These are phyloP conservation scores for Pachydiplax longipennis DNA, from an alignment of 2,888 invertebrate species.

Conservation along the genomic window DNA sequence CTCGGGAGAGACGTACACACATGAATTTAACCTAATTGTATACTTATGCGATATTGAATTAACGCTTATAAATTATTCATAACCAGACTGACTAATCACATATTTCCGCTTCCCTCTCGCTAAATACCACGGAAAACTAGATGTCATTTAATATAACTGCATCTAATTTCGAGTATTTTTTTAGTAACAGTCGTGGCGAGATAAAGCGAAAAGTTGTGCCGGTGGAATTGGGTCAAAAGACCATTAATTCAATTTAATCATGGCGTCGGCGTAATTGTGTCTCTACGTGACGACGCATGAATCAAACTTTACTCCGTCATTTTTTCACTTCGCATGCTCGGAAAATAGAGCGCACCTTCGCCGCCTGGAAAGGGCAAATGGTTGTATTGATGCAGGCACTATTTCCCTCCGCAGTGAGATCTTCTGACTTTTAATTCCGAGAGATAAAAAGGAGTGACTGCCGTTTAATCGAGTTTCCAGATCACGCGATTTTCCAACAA, in stretches of 20 bases:
- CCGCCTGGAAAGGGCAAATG: neutral
- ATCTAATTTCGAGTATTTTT: no score
- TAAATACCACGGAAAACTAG: no score
- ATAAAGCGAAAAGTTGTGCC: neutral
- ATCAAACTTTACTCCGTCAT: neutral
- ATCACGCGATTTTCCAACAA: neutral
- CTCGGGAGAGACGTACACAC: no score
- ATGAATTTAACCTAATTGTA: no score
- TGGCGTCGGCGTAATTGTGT: neutral
- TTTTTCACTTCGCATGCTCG: neutral
- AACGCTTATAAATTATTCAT: no score
- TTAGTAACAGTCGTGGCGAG: no score
- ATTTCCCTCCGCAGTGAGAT: neutral
- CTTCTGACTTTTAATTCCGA: neutral
- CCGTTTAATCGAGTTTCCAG: neutral
- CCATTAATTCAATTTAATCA: constrained; percentile 4
- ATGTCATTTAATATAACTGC: no score
- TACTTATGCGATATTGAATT: no score
- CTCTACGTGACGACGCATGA: neutral
- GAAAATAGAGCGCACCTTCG: neutral
- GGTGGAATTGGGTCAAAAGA: constrained; percentile 22
- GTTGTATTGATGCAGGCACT: neutral
- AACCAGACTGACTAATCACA: no score
- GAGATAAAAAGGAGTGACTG: neutral
- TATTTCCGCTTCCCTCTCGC: no score